Base-by-base conservation (phyloP, 2,888 invertebrate species). In the Drosophila pegasa region DNA sequence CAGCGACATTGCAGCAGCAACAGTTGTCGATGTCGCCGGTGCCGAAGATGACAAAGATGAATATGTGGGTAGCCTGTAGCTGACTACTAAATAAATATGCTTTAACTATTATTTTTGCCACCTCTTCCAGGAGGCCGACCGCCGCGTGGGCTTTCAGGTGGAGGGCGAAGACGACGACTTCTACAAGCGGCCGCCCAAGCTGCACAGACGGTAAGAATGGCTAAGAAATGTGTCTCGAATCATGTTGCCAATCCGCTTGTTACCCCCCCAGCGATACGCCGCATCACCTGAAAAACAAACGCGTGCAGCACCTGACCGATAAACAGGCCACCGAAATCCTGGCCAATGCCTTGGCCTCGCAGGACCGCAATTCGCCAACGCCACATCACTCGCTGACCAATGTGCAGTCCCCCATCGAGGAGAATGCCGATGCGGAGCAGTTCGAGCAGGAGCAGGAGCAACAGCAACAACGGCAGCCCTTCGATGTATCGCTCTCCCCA, bases 231-330 rank as follows among this genome's bases (percentile, higher is more conserved):
- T 52, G 27, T 7, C 10, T n/a, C 5, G 14, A 18, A 33, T 33
- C 6, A 9, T 16, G 22, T 58, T 10, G 6, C n/a, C 6, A 0
- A n/a, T 16, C 6, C 12, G 4, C 14, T 33, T 31, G 14, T 5
- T 14, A 1, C 16, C 14, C 31, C 6, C 16, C 7, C 69, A 95
- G 99, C 89, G 99, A 99, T 94, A 99, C 99, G 22, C 99, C 99
- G 51, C 99, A 99, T 94, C 99, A 99, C 93, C 95, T 98, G 91
- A 99, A 99, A 95, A 98, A 98, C 94, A 99, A 99, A 92, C 95
- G 99, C 90, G 97, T 99, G 87, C 94, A 95, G 91, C 92, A 94
- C 70, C 92, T 93, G 75, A 93, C 94, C 75, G 95, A 95, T 90
- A 95, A 95, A 92, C 95, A 95, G 89, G 94, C 95, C 83, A 94